Conservation (phyloP, 2,797 vertebrate species). For the Poeciliopsis presidionis region DNA sequence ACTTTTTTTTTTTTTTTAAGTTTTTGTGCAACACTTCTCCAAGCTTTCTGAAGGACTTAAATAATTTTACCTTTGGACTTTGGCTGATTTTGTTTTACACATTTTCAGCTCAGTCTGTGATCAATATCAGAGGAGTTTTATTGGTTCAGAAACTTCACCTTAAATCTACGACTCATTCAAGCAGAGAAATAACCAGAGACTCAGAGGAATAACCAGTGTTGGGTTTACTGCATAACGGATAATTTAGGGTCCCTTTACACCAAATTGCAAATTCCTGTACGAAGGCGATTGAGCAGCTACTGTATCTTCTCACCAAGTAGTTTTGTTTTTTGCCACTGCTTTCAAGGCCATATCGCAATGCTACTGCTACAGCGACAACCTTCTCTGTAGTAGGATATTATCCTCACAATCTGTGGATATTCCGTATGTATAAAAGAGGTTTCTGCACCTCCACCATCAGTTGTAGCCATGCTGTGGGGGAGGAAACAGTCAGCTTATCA, state of each 20-base stretch:
- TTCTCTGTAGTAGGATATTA: background rate
- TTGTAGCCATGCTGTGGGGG: background rate
- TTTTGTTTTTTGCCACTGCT: background rate
- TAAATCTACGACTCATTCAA: background rate
- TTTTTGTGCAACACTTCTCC: background rate
- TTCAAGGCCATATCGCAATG: background rate
- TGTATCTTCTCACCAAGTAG: background rate
- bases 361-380: background rate
- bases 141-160: background rate
- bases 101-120: background rate
- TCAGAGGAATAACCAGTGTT: background rate
- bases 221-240: background rate
- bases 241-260: background rate
- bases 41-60: background rate
- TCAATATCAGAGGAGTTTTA: background rate
- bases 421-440: background rate
- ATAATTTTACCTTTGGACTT: background rate
- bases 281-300: background rate
- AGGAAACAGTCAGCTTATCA: background rate
- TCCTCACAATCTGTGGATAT: background rate
- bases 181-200: background rate
- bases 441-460: background rate
- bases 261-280: background rate
- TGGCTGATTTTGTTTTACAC: background rate
- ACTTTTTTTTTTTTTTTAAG: background rate